Evolutionary conservation across 2,888 invertebrate species (phyloP), one percentile per base, ranked within the genome.

Genomic region (Sphaeridia pumilis): DNA sequence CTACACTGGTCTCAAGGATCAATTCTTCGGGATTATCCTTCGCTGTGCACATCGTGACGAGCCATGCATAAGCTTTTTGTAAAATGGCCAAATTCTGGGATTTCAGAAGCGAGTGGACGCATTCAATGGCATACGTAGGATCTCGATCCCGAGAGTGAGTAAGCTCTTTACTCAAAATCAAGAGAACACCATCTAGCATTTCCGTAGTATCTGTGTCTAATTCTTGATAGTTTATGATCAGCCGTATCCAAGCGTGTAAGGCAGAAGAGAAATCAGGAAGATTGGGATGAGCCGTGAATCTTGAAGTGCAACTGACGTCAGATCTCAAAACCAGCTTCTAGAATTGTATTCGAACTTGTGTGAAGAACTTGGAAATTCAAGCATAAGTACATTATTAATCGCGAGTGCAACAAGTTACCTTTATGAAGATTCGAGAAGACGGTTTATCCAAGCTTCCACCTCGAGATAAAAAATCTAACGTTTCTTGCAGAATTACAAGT

Each of bases 21-120:
- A 46, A 31, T 24, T 26, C 45, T n/a, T 20, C n/a, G 12, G 34
- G 34, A 2, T n/a, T 7, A 20, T 21, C 5, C 20, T 35, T 26
- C 2, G 36, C 2, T 10, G n/a, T 7, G 26, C 27, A 31, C 21
- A 44, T 35, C 4, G 25, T 24, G 10, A 58, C 44, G 7, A 62
- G 49, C 64, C 64, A 64, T 0, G 36, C 43, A 34, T 61, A 64
- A 1, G 56, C 52, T 31, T 56, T 58, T 46, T 64, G 64, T 4
- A 64, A 46, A 31, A 61, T 38, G 2, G 28, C 44, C 1, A 62
- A 56, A 43, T 59, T 64, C 20, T 61, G 41, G 4, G 61, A 60
- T 12, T 60, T 47, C 4, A 64, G 21, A 12, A 61, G 41, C 4
- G 58, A 44, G 28, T 58, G 55, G 2, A 60, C 42, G 14, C 58